phyloP scores from a whole-genome alignment of 2,113 vertebrate genomes.

The Planiliza haematocheilus region DNA sequence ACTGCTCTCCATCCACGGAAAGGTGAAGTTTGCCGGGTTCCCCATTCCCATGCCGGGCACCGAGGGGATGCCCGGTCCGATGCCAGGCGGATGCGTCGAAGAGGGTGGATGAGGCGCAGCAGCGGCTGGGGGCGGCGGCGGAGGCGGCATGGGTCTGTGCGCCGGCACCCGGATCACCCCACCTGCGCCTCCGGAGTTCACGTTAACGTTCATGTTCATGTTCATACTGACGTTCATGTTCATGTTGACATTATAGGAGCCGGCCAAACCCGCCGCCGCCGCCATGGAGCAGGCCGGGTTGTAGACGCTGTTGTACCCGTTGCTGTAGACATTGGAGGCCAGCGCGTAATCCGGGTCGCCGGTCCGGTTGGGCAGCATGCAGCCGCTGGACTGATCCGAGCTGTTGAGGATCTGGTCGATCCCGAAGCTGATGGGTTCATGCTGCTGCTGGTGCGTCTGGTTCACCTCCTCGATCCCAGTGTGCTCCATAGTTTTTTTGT shows the following conservation, averaged over 20 bases:
- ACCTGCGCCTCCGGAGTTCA: constrained; percentile 82
- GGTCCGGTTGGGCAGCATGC: constrained; percentile 83
- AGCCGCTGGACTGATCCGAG: constrained; percentile 86
- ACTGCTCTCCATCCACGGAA: constrained; percentile 96
- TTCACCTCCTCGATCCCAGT: constrained; percentile 87
- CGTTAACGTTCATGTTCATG: constrained; percentile 88
- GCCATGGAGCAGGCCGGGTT: constrained; percentile 88
- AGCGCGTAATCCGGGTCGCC: constrained; percentile 85
- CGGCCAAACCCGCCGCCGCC: constrained; percentile 78
- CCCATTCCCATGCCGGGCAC: constrained; percentile 83
- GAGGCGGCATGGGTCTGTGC: constrained; percentile 88
- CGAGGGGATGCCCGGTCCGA: constrained; percentile 82
- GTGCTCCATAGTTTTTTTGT: constrained; percentile 84
- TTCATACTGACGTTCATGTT: constrained; percentile 91
- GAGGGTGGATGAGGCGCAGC: constrained; percentile 83
- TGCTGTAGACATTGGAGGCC: constrained; percentile 84
- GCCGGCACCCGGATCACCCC: constrained; percentile 92
- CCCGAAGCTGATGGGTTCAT: constrained; percentile 93
- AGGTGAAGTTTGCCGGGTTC: constrained; percentile 86
- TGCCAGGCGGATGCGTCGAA: constrained; percentile 81
- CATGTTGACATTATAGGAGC: constrained; percentile 89
- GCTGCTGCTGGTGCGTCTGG: constrained; percentile 87
- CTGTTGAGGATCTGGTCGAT: constrained; percentile 94
- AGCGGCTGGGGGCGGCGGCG: constrained; percentile 88
- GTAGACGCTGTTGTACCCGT: constrained; percentile 87